Percentiles rank a stretch among this genome's conserved stretches.
phyloP scores from a whole-genome alignment of 2,888 invertebrate species.

The Xestia sexstrigata region DNA sequence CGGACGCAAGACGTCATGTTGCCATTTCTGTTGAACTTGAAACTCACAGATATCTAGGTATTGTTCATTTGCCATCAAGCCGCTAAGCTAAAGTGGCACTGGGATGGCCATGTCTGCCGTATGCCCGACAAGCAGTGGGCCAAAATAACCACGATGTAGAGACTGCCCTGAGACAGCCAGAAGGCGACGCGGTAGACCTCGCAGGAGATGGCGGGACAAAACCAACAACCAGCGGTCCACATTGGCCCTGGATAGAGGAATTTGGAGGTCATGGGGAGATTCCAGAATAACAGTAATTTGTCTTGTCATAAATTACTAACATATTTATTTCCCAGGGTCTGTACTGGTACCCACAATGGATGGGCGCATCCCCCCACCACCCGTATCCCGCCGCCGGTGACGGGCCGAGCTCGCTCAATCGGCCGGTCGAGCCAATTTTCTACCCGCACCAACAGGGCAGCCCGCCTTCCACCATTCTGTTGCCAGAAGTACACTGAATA shows the following conservation, averaged over 20 bases:
- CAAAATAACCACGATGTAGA: no score
- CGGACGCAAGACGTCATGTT: background rate
- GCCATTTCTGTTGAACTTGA: background rate
- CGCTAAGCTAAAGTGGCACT: no score
- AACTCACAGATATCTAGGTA: background rate
- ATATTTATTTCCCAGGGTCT: slow-evolving; percentile 77
- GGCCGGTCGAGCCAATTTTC: slow-evolving; percentile 58
- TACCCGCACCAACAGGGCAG: slow-evolving; percentile 78
- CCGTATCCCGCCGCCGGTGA: slow-evolving; percentile 81
- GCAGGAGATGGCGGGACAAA: no score
- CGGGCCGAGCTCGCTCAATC: slow-evolving; percentile 55
- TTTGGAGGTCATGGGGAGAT: no score
- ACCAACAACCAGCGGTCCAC: no score
- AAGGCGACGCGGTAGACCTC: no score
- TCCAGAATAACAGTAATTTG: no score
- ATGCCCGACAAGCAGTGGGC: no score
- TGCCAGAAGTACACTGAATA: slow-evolving; percentile 53
- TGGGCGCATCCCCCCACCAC: slow-evolving; percentile 85
- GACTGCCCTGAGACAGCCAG: no score
- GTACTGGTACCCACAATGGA: slow-evolving; percentile 89
- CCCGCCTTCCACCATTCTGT: slow-evolving; percentile 43
- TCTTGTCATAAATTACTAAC: background rate
- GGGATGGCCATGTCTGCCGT: no score
- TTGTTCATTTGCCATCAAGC: background rate
- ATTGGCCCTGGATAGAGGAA: no score